phyloP scores from a whole-genome alignment of 2,113 vertebrate genomes.

The Mormyrus iriodes region DNA sequence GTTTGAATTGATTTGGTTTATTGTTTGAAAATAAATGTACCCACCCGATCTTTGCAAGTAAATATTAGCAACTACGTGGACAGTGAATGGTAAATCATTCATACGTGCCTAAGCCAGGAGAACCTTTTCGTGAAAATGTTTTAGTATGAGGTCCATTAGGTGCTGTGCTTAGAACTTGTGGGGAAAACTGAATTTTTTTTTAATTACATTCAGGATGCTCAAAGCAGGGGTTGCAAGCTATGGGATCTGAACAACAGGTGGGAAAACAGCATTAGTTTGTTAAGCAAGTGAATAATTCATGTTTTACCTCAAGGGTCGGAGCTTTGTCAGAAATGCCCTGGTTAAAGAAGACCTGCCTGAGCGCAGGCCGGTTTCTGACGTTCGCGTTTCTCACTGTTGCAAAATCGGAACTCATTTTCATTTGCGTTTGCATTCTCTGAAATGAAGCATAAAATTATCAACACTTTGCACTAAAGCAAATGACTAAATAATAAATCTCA shows the following conservation, averaged over 20 bases:
- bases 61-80: neutral
- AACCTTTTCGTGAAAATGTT: neutral
- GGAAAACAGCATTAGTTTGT: neutral
- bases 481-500: neutral
- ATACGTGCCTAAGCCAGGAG: no score
- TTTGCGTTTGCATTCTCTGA: slow-evolving; percentile 51
- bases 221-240: neutral
- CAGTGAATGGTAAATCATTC: neutral
- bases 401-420: slow-evolving; percentile 48
- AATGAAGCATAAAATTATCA: neutral
- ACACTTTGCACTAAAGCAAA: neutral
- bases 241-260: neutral
- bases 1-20: neutral
- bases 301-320: slow-evolving; percentile 47
- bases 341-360: slow-evolving; percentile 54
- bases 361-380: slow-evolving; percentile 46
- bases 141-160: neutral
- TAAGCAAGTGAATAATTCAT: neutral
- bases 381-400: slow-evolving; percentile 49
- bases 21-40: neutral
- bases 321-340: slow-evolving; percentile 55
- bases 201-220: neutral
- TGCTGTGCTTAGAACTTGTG: neutral
- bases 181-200: neutral
- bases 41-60: neutral